Conservation (phyloP, 1,140 invertebrate genomes). For the Calosoma granatense region DNA sequence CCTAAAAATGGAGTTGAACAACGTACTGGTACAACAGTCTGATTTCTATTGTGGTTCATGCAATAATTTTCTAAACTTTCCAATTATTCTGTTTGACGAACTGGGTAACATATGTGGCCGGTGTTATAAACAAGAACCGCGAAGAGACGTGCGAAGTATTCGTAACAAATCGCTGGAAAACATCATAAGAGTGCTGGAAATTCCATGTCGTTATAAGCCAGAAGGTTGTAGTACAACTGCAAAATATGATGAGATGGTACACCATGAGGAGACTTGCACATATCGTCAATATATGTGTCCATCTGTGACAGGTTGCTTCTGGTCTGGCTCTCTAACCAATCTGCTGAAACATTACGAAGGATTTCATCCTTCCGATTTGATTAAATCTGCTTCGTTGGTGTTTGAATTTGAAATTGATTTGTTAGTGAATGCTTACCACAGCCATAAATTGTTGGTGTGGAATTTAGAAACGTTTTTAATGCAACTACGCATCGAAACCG, state of each 20-base stretch:
- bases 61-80: conserved; percentile 1
- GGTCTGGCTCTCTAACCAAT: neutral
- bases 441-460: neutral
- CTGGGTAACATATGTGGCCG: neutral
- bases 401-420: neutral
- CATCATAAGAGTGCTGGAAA: neutral
- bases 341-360: neutral
- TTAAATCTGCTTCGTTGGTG: neutral
- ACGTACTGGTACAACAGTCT: neutral
- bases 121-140: neutral
- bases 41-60: neutral
- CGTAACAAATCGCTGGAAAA: neutral
- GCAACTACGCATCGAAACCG: neutral
- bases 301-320: neutral
- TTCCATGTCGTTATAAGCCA: neutral
- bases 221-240: neutral
- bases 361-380: neutral
- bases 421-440: neutral
- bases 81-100: neutral
- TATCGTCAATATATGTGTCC: neutral
- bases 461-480: neutral
- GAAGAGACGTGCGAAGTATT: neutral
- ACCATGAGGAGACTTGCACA: neutral
- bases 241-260: neutral
- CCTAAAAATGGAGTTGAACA: neutral